phyloP scores from a whole-genome alignment of 2,797 vertebrate species.

The Glossophaga mutica region DNA sequence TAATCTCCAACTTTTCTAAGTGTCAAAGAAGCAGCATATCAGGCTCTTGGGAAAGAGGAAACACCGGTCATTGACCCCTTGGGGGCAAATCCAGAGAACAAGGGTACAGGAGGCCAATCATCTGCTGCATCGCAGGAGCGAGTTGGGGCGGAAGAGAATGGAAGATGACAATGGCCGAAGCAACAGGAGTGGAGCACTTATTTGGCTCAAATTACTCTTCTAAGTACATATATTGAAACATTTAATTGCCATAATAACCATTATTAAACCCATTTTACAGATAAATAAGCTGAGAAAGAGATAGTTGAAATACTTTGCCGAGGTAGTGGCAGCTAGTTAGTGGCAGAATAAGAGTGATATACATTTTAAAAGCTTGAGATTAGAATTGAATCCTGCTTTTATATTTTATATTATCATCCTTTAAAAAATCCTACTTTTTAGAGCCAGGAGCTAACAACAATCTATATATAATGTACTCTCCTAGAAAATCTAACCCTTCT shows the following conservation, averaged over 20 bases:
- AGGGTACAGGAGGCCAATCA: too few relatives aligned
- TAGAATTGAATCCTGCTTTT: neutral
- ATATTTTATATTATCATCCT: neutral
- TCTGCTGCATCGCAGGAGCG: neutral
- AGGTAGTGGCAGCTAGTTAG: neutral
- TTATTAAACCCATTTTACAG: neutral
- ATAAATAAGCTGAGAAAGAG: neutral
- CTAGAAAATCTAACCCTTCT: neutral
- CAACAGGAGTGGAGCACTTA: neutral
- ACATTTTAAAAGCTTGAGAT: neutral
- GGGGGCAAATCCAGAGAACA: neutral
- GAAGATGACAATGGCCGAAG: too few relatives aligned
- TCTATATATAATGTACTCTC: neutral
- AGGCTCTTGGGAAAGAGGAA: neutral
- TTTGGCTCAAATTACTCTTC: neutral
- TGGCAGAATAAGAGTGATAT: neutral
- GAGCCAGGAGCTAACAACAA: neutral
- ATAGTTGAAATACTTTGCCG: neutral
- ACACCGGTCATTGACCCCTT: neutral
- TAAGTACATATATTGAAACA: neutral
- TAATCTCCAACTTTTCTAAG: neutral
- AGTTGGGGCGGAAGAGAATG: neutral
- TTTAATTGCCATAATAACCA: neutral
- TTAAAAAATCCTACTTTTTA: neutral
- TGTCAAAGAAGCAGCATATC: neutral